Conservation (phyloP, 2,888 invertebrate species). For the Frankliniella fusca region DNA sequence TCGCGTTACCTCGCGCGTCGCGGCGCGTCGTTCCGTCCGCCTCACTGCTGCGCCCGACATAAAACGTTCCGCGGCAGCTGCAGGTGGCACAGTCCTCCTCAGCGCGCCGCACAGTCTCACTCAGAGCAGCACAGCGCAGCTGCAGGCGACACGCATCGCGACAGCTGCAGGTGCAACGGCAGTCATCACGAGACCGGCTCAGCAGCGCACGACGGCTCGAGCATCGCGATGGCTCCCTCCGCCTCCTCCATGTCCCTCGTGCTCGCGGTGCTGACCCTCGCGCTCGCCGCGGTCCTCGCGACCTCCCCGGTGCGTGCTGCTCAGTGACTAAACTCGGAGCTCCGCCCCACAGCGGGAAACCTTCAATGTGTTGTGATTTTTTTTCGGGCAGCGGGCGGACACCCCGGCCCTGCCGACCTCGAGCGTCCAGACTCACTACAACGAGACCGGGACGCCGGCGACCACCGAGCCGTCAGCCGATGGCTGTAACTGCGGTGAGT, state of each 20-base stretch:
- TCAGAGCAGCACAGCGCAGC: not conserved
- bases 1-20: not conserved
- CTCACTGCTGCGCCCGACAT: not conserved
- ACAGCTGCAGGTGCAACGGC: not conserved
- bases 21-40: not conserved
- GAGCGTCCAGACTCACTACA: slow-evolving; percentile 42
- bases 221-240: not conserved
- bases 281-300: not conserved
- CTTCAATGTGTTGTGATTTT: not conserved
- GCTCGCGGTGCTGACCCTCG: not conserved
- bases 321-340: not conserved
- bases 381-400: slow-evolving; percentile 22
- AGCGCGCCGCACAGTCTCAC: not conserved
- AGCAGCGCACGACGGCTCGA: not conserved
- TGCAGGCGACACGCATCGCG: too few species aligned
- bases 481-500: slow-evolving; percentile 30
- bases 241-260: not conserved
- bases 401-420: slow-evolving; percentile 36
- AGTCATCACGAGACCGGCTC: not conserved
- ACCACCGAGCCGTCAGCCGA: not conserved
- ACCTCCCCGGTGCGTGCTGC: not conserved
- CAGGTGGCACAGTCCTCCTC: slow-evolving; percentile 13
- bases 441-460: slow-evolving; percentile 36
- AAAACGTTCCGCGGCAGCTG: not conserved
- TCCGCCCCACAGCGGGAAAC: not conserved